These are phyloP conservation scores for Nothobranchius furzeri DNA, from an alignment of 2,113 vertebrate genomes.

Conservation along the genomic window DNA sequence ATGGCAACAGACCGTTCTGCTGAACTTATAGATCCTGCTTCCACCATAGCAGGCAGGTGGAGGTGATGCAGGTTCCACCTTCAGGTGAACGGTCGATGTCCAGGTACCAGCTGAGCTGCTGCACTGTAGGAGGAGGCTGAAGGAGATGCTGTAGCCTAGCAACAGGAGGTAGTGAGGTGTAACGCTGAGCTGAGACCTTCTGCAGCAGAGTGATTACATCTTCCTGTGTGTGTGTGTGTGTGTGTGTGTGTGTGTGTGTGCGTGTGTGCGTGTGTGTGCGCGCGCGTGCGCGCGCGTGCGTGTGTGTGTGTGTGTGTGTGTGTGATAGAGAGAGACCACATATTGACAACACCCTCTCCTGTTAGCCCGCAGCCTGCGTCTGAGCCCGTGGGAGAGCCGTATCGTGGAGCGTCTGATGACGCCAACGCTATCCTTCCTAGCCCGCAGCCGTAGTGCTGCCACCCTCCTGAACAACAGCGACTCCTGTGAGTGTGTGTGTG, in stretches of 20 bases:
- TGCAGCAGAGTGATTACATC: not conserved
- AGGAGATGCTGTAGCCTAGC: conserved; percentile 68
- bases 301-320: not conserved
- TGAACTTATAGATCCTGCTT: no score
- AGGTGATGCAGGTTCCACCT: no score
- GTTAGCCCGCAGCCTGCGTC: conserved; percentile 91
- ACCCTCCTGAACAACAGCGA: conserved; percentile 88
- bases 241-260: not conserved
- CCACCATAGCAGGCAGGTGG: no score
- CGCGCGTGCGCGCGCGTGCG: conserved; percentile 5
- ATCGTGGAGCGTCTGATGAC: conserved; percentile 98
- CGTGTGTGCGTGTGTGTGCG: not conserved
- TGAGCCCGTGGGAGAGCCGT: conserved; percentile 96
- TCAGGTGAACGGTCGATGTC: no score
- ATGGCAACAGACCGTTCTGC: no score
- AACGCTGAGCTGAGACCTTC: conserved; percentile 8
- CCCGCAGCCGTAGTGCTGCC: conserved; percentile 92
- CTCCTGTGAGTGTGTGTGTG: conserved; percentile 77
- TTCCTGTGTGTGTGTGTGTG: no score
- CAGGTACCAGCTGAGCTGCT: no score
- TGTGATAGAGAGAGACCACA: conserved; percentile 4
- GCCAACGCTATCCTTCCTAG: conserved; percentile 94
- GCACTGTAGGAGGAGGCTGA: conserved; percentile 16
- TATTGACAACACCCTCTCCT: conserved; percentile 61
- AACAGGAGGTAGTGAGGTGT: conserved; percentile 60